phyloP scores from a whole-genome alignment of 2,113 vertebrate genomes.

The Protobothrops mucrosquamatus region DNA sequence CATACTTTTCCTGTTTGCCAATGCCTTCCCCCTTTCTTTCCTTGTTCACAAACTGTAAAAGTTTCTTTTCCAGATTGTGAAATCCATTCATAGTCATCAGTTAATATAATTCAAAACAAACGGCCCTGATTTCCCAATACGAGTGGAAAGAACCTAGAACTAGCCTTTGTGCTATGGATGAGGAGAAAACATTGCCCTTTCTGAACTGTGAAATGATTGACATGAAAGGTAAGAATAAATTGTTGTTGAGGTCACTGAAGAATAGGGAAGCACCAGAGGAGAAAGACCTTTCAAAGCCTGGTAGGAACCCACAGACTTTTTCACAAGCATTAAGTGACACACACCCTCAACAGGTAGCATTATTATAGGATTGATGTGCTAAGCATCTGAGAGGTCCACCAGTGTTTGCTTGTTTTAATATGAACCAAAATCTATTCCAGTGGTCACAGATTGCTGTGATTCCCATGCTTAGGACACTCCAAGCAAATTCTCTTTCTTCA shows the following conservation, averaged over 20 bases:
- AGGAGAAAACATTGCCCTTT: slow-evolving; percentile 76
- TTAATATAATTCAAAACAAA: slow-evolving; percentile 77
- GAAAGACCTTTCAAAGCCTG: slow-evolving; percentile 73
- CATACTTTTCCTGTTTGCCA: slow-evolving; percentile 70
- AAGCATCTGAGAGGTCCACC: slow-evolving; percentile 62
- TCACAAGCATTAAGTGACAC: slow-evolving; percentile 71
- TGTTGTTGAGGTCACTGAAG: slow-evolving; percentile 77
- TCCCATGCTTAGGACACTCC: slow-evolving; percentile 95
- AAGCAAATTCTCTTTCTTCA: slow-evolving; percentile 78
- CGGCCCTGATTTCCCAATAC: slow-evolving; percentile 59
- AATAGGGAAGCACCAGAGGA: slow-evolving; percentile 67
- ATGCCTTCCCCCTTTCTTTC: slow-evolving; percentile 37
- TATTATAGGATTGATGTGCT: slow-evolving; percentile 72
- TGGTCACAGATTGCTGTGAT: slow-evolving; percentile 84
- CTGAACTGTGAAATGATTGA: slow-evolving; percentile 83
- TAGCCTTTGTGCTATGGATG: slow-evolving; percentile 70
- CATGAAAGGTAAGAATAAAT: slow-evolving; percentile 82
- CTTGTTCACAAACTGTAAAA: slow-evolving; percentile 5
- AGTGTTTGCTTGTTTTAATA: slow-evolving; percentile 84
- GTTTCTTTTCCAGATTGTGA: slow-evolving; percentile 61
- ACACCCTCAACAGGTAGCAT: slow-evolving; percentile 70
- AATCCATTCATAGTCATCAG: slow-evolving; percentile 73
- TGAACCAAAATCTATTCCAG: slow-evolving; percentile 84
- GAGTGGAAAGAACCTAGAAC: slow-evolving; percentile 49
- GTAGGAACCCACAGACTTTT: slow-evolving; percentile 76